Evolutionary conservation across 2,797 vertebrate species (phyloP).

Genomic region (Balearica regulorum): DNA sequence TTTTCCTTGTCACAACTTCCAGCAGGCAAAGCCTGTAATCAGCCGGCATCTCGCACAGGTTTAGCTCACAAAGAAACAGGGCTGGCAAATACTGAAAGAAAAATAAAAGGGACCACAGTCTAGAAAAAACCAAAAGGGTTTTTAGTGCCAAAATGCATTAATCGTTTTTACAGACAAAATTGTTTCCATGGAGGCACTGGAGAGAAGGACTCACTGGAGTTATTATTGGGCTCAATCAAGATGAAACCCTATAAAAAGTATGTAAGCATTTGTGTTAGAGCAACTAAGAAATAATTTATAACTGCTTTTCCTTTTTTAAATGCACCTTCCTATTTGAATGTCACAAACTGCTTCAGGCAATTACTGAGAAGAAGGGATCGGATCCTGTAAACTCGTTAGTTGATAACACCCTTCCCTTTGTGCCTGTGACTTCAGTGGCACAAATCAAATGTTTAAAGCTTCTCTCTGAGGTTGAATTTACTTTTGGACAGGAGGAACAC

Average conservation of each 20-base stretch:
- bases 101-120: rapidly evolving
- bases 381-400: not conserved
- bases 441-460: not conserved
- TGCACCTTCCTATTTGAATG: not conserved
- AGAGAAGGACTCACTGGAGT: not conserved
- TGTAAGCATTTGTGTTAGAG: not conserved
- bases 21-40: not conserved
- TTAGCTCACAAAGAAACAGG: not conserved
- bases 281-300: not conserved
- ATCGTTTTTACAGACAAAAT: not conserved
- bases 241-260: not conserved
- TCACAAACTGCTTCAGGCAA: not conserved
- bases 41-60: not conserved
- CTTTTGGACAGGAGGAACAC: not conserved
- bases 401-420: not conserved
- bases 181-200: not conserved
- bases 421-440: not conserved
- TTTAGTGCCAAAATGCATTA: not conserved
- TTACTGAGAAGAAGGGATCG: not conserved
- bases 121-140: not conserved
- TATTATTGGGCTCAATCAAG: not conserved
- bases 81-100: not conserved
- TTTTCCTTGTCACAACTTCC: not conserved
- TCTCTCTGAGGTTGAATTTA: not conserved
- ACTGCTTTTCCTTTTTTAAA: not conserved